Conservation (phyloP, 2,888 invertebrate species). For the Gymnosoma rotundatum region DNA sequence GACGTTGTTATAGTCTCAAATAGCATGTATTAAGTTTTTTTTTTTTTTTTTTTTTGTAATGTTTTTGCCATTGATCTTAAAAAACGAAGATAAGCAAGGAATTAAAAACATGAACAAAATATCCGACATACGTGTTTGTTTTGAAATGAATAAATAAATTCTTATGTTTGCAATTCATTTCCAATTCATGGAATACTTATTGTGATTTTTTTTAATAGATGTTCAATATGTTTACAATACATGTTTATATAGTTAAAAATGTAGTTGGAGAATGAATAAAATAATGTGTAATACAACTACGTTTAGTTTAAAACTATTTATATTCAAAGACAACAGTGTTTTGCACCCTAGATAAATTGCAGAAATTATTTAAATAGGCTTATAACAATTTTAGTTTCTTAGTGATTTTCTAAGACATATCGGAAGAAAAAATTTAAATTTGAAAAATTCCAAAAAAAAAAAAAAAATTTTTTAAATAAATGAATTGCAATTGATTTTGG, state of each 20-base stretch:
- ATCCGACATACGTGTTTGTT: constrained; percentile 21
- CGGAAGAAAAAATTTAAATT: too few relatives aligned
- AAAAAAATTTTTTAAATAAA: too few relatives aligned
- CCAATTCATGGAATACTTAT: constrained; percentile 48
- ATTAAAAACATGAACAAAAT: constrained; percentile 19
- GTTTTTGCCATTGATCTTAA: constrained; percentile 57
- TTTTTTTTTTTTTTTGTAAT: constrained; percentile 71
- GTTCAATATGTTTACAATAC: not conserved
- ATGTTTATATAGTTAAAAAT: not conserved
- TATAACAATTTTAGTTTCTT: too few relatives aligned
- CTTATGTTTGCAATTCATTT: constrained; percentile 58
- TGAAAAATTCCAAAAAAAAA: too few relatives aligned
- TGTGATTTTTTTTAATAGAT: not conserved
- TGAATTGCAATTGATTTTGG: too few relatives aligned
- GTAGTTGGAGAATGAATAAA: not conserved
- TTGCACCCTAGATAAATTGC: too few relatives aligned
- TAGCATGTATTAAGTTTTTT: constrained; percentile 77
- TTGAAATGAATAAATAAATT: constrained; percentile 46
- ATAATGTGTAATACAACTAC: too few relatives aligned
- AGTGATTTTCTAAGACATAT: too few relatives aligned
- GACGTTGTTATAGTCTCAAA: constrained; percentile 9
- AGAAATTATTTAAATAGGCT: too few relatives aligned
- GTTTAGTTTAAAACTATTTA: too few relatives aligned
- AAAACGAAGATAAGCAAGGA: not conserved
- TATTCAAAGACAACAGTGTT: too few relatives aligned